Base-by-base conservation (phyloP, 2,797 vertebrate genomes). In the Pampus argenteus region DNA sequence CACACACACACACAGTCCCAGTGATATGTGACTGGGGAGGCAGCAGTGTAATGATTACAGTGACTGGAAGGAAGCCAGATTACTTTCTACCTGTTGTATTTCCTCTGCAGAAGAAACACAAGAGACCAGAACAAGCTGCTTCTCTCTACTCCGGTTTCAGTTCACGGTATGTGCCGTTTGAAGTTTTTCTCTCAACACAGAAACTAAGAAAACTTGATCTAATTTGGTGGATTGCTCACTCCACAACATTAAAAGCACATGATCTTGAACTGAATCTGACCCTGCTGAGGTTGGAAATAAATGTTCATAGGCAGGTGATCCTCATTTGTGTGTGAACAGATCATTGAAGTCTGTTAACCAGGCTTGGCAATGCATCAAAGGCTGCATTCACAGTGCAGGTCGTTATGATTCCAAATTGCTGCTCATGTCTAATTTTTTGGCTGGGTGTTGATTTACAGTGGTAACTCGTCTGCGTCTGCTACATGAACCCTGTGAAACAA, bases 251-350 rank as follows among this genome's bases (percentile, higher is more conserved):
- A 59, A 67, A 65, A 74, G 47, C 72, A 59, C 62, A 66, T 54
- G 47, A 49, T 51, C 6, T 44, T 67, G 58, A 71, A 57, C 14
- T 1, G 6, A 20, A 54, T 20, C 38, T 81, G 40, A 75, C 45
- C 70, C 66, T 44, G 51, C 57, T 78, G 52, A 60, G 64, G 71
- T 71, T 62, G 81, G 66, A 82, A 74, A 64, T 65, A 59, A 61
- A 66, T 77, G 85, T 82, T 71, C 76, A 72, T 70, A 76, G 78
- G 38, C 70, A 67, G 38, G 22, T 69, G 34, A 58, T 63, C 62
- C 67, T 34, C 89, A 47, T 87, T 82, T 74, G 50, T 51, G 34
- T 51, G 22, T 71, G 73, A 74, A 45, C 4, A 74, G 60, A 69
- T 85, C 29, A 66, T 45, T 62, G 28, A 66, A 60, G 25, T 64